Base-by-base conservation (phyloP, 2,113 vertebrate species). In the Ophiodon elongatus region DNA sequence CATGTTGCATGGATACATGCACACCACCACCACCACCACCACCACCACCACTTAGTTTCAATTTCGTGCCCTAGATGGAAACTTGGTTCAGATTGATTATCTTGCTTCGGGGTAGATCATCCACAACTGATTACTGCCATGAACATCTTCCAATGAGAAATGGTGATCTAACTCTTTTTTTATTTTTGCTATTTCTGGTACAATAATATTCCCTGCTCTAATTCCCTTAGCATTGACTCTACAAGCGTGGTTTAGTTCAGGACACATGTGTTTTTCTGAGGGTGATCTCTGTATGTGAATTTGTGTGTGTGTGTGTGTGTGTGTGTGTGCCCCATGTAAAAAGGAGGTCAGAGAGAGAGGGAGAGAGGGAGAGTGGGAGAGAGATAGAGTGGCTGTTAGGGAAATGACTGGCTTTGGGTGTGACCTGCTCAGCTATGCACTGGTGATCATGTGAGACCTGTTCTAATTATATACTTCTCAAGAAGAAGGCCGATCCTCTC, bases 361-460 rank as follows among this genome's bases (percentile, higher is more conserved):
- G 65, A 67, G 65, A 45, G 65, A 45, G 65, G 29, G 41, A 11
- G 65, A 21, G 15, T 47, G 43, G 52, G 45, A 50, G 29, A 82
- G 87, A 78, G 73, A 72, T 54, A 43, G 59, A 81, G 80, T 50
- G 82, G 56, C 83, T 91, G 91, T 79, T 90, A 76, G 86, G 79
- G 87, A 93, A 92, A 92, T 88, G 91, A 89, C 90, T 91, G 59
- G 85, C 79, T 92, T 94, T 94, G 94, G 93, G 91, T 94, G 90
- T 91, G 92, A 93, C 90, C 94, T 89, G 73, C 87, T 93, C 84
- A 90, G 90, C 91, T 93, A 93, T 92, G 95, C 89, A 80, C 87
- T 92, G 92, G 88, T 90, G 94, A 94, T 95, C 95, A 95, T 95
- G 94, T 95, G 94, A 95, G 94, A 95, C 92, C 90, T 90, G 90